A percentile compares a stretch with the other conserved stretches of the same genome.
Conservation (phyloP, 2,113 vertebrate species). For the Centropus unirufus region DNA sequence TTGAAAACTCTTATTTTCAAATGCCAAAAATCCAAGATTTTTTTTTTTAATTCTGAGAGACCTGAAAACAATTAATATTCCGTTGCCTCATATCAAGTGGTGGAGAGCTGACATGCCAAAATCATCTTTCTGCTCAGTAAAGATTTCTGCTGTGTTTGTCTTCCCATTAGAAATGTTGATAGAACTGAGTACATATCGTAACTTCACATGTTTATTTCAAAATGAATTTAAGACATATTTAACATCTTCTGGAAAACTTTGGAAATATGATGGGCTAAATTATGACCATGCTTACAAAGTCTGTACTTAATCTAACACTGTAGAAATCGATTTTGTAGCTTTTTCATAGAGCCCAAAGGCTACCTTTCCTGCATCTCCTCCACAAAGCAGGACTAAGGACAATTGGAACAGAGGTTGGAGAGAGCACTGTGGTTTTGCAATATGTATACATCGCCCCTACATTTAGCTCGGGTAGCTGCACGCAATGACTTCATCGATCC, state of each 20-base stretch:
- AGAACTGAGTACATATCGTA: background rate
- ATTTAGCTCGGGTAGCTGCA: constrained; percentile 2
- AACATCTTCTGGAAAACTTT: background rate
- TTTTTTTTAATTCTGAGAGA: background rate
- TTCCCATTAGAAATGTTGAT: background rate
- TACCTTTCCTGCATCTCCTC: background rate
- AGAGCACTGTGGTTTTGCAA: background rate
- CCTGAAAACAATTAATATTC: background rate
- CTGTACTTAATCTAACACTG: background rate
- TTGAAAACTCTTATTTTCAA: constrained; percentile 24
- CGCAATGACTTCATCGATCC: constrained; percentile 52
- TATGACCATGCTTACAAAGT: background rate
- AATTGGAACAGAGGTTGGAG: background rate
- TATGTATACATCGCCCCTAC: background rate
- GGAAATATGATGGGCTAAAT: background rate
- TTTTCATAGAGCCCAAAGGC: background rate
- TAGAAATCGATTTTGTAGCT: background rate
- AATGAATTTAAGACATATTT: background rate
- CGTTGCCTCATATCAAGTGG: background rate
- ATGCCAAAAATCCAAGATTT: background rate
- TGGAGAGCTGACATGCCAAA: constrained; percentile 1
- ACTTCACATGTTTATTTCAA: background rate
- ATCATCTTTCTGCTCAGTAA: background rate
- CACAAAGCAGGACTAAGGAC: background rate
- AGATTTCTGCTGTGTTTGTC: background rate